Percentiles rank a stretch among this genome's conserved stretches.
Evolutionary conservation across 2,797 vertebrate species (phyloP).

Genomic region (Ispidina picta): DNA sequence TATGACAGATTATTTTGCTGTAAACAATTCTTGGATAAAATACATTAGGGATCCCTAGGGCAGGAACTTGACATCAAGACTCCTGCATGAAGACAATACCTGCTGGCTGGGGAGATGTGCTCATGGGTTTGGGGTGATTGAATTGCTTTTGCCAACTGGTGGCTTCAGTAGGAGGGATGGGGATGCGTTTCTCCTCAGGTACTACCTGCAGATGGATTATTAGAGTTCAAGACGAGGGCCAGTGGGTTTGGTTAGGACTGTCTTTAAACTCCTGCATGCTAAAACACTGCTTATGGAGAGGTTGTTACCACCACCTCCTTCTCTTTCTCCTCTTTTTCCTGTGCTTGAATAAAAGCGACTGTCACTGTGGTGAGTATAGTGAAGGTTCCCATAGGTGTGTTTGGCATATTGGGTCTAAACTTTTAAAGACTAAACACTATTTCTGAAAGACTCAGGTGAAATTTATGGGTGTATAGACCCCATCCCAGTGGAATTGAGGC

Average conservation of each 20-base stretch:
- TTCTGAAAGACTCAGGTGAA: too few species aligned
- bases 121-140: neutral
- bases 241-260: neutral
- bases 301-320: neutral
- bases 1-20: conserved; percentile 61
- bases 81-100: neutral
- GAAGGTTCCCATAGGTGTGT: neutral
- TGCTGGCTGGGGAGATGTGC: neutral
- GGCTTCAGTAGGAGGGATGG: neutral
- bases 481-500: neutral
- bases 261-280: neutral
- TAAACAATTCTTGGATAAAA: conserved; percentile 34
- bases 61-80: neutral
- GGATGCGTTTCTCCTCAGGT: neutral
- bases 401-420: neutral
- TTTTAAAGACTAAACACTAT: too few species aligned
- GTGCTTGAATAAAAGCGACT: neutral
- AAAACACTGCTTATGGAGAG: neutral
- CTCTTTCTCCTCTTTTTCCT: neutral
- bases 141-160: neutral
- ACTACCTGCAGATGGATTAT: neutral
- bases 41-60: conserved; percentile 35
- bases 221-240: neutral
- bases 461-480: neutral
- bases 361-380: neutral